Conservation (phyloP, 2,888 invertebrate species). For the Hypercompe scribonia region DNA sequence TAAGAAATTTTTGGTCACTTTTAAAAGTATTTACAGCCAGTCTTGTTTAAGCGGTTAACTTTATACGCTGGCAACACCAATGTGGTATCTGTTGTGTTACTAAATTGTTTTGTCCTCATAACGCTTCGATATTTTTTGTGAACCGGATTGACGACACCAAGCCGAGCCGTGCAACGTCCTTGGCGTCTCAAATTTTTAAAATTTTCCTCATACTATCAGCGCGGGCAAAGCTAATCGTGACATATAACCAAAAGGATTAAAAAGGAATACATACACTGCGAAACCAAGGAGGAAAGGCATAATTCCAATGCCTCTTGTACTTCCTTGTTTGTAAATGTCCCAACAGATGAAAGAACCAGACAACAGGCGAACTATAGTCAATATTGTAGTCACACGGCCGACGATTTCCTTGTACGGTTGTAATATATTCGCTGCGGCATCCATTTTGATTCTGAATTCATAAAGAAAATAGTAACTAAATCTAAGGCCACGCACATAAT, state of each 20-base stretch:
- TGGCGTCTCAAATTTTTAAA: no score
- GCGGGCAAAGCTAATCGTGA: not conserved
- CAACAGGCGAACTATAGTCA: slow-evolving; percentile 94
- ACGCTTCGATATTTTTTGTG: not conserved
- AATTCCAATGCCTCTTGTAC: slow-evolving; percentile 88
- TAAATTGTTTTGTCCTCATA: no score
- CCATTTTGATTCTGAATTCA: slow-evolving; percentile 59
- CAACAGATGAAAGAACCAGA: slow-evolving; percentile 91
- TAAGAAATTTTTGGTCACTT: no score
- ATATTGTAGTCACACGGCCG: slow-evolving; percentile 89
- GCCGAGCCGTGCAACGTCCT: not conserved
- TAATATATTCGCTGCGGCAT: slow-evolving; percentile 80
- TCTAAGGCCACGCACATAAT: not conserved
- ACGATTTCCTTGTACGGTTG: slow-evolving; percentile 90
- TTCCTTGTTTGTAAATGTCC: slow-evolving; percentile 90
- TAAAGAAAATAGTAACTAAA: not conserved
- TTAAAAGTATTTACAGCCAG: not conserved
- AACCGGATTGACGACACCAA: not conserved
- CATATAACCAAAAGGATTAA: not conserved
- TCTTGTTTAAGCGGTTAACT: not conserved
- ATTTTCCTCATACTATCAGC: no score
- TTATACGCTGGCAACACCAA: not conserved
- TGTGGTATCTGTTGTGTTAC: no score
- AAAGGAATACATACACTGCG: slow-evolving; percentile 89
- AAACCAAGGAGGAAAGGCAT: slow-evolving; percentile 92